A percentile compares a stretch with the other conserved stretches of the same genome.
These are phyloP conservation scores for Ispidina lecontei DNA, from an alignment of 2,797 vertebrate genomes.

Conservation along the genomic window DNA sequence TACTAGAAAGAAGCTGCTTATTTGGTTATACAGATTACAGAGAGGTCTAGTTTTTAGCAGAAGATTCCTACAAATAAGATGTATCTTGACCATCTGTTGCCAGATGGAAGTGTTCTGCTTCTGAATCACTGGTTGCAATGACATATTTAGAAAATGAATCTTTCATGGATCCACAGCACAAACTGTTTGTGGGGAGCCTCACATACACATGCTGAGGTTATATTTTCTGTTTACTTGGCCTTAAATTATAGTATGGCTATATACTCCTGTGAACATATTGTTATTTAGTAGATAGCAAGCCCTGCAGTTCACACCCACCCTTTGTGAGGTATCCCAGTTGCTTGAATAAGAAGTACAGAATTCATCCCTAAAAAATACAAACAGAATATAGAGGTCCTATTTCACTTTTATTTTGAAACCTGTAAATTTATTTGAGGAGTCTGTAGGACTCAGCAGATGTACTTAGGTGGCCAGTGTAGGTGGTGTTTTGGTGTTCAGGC, in stretches of 20 bases:
- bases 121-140: conserved; percentile 45
- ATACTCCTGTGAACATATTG: not conserved
- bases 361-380: not conserved
- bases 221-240: conserved; percentile 36
- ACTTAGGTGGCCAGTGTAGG: not conserved
- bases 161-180: not conserved
- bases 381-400: not conserved
- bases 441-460: not conserved
- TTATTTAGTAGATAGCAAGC: not conserved
- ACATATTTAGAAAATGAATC: conserved; percentile 48
- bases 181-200: not conserved
- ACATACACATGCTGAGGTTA: not conserved
- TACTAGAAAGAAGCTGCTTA: too few species aligned
- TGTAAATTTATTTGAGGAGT: not conserved
- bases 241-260: not conserved
- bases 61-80: not conserved
- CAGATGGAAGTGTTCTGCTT: conserved; percentile 49
- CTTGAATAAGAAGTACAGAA: not conserved
- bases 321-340: not conserved
- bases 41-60: too few species aligned
- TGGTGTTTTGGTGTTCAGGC: not conserved
- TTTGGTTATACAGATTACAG: too few species aligned
- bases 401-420: not conserved
- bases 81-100: conserved; percentile 44
- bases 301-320: not conserved